phyloP scores from a whole-genome alignment of 2,113 vertebrate genomes.

The Malurus elegans region DNA sequence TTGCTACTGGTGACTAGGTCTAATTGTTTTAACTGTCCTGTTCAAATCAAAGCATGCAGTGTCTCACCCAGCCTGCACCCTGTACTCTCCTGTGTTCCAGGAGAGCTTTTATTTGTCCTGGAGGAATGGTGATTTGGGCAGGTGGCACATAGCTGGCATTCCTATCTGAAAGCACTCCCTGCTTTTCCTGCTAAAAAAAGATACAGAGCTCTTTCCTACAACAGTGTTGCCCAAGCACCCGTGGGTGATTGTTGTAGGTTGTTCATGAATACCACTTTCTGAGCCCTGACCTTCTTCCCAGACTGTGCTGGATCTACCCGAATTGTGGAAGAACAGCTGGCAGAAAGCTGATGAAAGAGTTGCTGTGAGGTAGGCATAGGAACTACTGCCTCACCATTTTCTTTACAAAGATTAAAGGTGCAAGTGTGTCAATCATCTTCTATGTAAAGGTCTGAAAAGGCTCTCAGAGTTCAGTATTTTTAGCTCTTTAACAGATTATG shows the following conservation, averaged over 20 bases:
- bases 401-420: background rate
- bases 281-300: background rate
- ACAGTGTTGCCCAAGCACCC: background rate
- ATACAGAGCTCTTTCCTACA: background rate
- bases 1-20: background rate
- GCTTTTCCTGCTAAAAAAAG: background rate
- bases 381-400: background rate
- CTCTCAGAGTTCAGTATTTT: slow-evolving; percentile 12
- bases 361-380: background rate
- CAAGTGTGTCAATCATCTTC: background rate
- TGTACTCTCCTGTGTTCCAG: background rate
- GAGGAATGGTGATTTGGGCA: background rate
- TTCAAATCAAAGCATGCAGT: background rate
- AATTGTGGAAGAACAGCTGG: background rate
- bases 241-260: background rate
- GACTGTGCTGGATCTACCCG: background rate
- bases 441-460: background rate
- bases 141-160: background rate
- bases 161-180: background rate
- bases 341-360: background rate
- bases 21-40: background rate
- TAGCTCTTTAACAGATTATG: slow-evolving; percentile 14
- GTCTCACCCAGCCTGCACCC: background rate
- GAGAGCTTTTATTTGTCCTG: background rate
- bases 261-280: background rate